Base-by-base conservation (phyloP, 2,113 vertebrate genomes). In the Elephantulus edwardii region DNA sequence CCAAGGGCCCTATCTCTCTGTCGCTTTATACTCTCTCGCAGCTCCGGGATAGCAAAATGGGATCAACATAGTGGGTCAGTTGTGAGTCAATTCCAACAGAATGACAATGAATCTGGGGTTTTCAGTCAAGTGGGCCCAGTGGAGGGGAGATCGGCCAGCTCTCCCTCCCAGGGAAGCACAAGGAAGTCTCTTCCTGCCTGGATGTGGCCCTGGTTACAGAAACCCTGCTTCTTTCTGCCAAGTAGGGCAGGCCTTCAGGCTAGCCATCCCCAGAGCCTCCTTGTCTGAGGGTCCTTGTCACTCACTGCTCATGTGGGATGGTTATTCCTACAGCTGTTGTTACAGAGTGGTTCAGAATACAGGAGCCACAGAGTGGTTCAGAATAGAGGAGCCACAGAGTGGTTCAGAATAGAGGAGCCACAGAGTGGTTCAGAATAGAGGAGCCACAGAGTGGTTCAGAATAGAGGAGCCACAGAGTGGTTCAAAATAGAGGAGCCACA, bases 171-270 rank as follows among this genome's bases (percentile, higher is more conserved):
- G 14, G 13, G 35, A 44, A n/a, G 26, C 44, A 24, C 30, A 19
- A 5, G 3, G 1, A 10, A 9, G 10, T 28, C 22, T 16, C 48
- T 22, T 22, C 2, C 8, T 3, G 58, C 3, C 42, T 28, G 42
- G 33, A n/a, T 5, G 3, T 0, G 0, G 11, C 14, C 20, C 2
- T 44, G 35, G 66, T 12, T 22, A 8, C 5, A 22, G 14, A 35
- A 1, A 38, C 28, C 12, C 17, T 2, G 19, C 33, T n/a, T 66
- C 62, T n/a, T 30, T 16, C 33, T 5, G 6, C 16, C 13, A n/a
- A 26, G 22, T n/a, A n/a, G 58, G 58, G 28, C 24, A 60, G 48
- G 16, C 48, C 48, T 50, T 26, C 58, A 60, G 33, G 33, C 77
- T 28, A 28, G 26, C 3, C 6, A 8, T n/a, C 0, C 8, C 79